Evolutionary conservation across 2,888 invertebrate genomes (phyloP).

Genomic region (Lochmaea crataegi): DNA sequence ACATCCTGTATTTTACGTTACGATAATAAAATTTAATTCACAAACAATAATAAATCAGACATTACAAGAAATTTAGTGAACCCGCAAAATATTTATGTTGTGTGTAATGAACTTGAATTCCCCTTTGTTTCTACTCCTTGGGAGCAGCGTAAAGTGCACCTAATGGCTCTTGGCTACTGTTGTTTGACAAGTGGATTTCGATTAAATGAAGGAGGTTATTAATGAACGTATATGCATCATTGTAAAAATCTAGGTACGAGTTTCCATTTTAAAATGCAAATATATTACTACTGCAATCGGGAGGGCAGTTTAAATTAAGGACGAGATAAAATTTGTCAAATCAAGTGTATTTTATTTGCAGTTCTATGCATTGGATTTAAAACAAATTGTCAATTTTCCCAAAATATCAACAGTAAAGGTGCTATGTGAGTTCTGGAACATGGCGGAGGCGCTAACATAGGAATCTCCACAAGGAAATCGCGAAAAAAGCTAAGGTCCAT

Average conservation of each 20-base stretch:
- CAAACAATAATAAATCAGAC: no score
- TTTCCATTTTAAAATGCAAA: conserved; percentile 53
- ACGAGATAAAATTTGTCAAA: neutral
- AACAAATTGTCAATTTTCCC: neutral
- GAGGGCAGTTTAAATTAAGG: no score
- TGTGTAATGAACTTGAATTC: neutral
- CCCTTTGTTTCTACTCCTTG: conserved; percentile 30
- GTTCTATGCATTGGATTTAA: neutral
- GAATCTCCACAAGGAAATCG: no score
- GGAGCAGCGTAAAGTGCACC: conserved; percentile 47
- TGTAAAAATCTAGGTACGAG: conserved; percentile 49
- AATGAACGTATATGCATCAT: conserved; percentile 55
- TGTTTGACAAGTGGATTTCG: conserved; percentile 58
- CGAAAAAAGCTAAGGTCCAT: no score
- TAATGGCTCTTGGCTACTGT: conserved; percentile 56
- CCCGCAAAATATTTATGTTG: no score
- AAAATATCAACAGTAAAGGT: no score
- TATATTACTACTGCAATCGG: conserved; percentile 30
- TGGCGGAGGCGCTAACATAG: no score
- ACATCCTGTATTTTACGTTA: no score
- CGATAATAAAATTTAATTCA: no score
- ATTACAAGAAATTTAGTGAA: no score
- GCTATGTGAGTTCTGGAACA: no score
- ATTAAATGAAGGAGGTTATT: conserved; percentile 58
- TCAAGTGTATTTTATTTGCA: neutral